Percentiles rank a stretch among this genome's conserved stretches.
Evolutionary conservation across 2,888 invertebrate species (phyloP).

Genomic region (Sphaerolaimus hirsutus): DNA sequence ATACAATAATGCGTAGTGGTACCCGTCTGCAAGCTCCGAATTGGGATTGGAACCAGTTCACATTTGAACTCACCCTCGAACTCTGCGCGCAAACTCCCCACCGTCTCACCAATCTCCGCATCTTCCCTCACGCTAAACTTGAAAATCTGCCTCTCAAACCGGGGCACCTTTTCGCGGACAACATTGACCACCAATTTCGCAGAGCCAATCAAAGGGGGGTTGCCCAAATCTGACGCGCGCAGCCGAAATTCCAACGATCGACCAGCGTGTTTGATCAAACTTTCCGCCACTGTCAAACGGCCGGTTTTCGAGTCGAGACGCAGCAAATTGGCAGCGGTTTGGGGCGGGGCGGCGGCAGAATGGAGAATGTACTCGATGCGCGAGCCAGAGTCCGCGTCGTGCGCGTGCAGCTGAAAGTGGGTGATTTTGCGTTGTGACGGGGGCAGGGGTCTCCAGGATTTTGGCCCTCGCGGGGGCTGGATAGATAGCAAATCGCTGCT

Average conservation of each 20-base stretch:
- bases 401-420: too few species aligned
- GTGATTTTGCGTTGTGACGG: too few species aligned
- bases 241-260: conserved; percentile 66
- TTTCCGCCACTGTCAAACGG: not conserved
- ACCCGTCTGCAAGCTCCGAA: too few species aligned
- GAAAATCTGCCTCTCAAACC: conserved; percentile 46
- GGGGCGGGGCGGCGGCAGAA: not conserved
- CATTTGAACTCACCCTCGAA: not conserved
- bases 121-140: conserved; percentile 58
- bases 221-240: conserved; percentile 57
- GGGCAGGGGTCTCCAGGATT: too few species aligned
- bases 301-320: too few species aligned
- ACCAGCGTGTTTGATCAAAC: conserved; percentile 32
- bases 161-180: conserved; percentile 37
- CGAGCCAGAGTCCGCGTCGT: not conserved
- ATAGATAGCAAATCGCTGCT: too few species aligned
- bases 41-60: too few species aligned
- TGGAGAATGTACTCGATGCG: not conserved
- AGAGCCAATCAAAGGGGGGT: conserved; percentile 43
- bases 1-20: too few species aligned
- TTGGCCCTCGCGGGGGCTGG: too few species aligned
- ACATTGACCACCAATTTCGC: conserved; percentile 57
- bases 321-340: too few species aligned
- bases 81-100: conserved; percentile 12
- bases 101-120: conserved; percentile 37